Evolutionary conservation across 2,888 invertebrate genomes (phyloP).

Genomic region (Nebria brevicollis): DNA sequence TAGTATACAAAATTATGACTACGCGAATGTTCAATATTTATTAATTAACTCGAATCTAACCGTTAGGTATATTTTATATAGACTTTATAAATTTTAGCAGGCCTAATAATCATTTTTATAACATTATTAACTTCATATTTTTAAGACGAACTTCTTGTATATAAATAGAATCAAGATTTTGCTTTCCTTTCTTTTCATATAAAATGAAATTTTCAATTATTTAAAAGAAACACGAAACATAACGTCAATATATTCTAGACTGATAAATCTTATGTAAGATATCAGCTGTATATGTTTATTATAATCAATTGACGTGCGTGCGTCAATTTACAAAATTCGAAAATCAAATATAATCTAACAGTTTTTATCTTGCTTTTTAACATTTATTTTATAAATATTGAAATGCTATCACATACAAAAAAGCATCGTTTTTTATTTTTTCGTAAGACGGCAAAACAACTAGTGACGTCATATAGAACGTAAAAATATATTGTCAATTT

Average conservation of each 20-base stretch:
- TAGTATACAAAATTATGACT: constrained; percentile 29
- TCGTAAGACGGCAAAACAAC: neutral
- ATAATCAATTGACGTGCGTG: neutral
- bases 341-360: neutral
- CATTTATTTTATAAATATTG: neutral
- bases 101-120: constrained; percentile 38
- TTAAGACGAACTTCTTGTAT: constrained; percentile 6
- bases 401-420: neutral
- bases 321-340: neutral
- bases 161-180: neutral
- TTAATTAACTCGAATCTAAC: constrained; percentile 43
- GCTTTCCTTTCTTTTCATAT: neutral
- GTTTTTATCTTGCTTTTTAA: neutral
- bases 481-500: neutral
- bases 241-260: neutral
- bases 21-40: constrained; percentile 31
- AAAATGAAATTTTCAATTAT: neutral
- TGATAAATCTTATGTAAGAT: neutral
- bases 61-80: constrained; percentile 45
- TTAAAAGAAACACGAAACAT: neutral
- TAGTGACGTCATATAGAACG: neutral
- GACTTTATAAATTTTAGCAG: constrained; percentile 43
- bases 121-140: constrained; percentile 34
- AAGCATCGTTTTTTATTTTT: neutral
- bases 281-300: neutral